Conservation (phyloP, 2,888 invertebrate species). For the Gastracanthus pulcherrimus region DNA sequence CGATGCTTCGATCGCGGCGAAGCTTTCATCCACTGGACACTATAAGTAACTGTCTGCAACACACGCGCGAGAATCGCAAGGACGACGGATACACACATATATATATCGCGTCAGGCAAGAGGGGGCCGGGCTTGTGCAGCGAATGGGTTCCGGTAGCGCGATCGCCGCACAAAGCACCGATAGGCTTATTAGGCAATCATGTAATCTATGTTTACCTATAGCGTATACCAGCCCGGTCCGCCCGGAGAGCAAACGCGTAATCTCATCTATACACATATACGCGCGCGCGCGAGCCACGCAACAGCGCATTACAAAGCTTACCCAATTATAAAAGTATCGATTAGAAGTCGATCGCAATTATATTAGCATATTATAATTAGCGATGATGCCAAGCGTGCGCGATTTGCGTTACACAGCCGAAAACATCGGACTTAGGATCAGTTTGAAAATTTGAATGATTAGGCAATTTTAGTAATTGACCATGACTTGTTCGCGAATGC, state of each 20-base stretch:
- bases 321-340: slow-evolving; percentile 57
- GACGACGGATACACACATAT: slow-evolving; percentile 15
- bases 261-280: slow-evolving; percentile 23
- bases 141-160: slow-evolving; percentile 53
- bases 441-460: neutral
- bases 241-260: slow-evolving; percentile 43
- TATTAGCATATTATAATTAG: slow-evolving; percentile 59
- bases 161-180: slow-evolving; percentile 60
- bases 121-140: slow-evolving; percentile 51
- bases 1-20: neutral
- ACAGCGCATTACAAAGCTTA: slow-evolving; percentile 51
- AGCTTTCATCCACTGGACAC: neutral
- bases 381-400: neutral
- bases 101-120: too few relatives aligned
- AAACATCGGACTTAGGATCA: slow-evolving; percentile 27
- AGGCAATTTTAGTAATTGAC: neutral
- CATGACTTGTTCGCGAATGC: neutral
- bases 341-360: slow-evolving; percentile 53
- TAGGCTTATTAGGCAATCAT: slow-evolving; percentile 68
- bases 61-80: neutral
- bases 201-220: slow-evolving; percentile 61
- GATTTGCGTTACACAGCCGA: neutral
- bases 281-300: neutral
- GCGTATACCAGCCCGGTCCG: neutral
- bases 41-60: slow-evolving; percentile 24